A percentile compares a stretch with the other conserved stretches of the same genome.
phyloP scores from a whole-genome alignment of 37 sponge, comb jelly and placozoan genomes.

The Haliclona indistincta region DNA sequence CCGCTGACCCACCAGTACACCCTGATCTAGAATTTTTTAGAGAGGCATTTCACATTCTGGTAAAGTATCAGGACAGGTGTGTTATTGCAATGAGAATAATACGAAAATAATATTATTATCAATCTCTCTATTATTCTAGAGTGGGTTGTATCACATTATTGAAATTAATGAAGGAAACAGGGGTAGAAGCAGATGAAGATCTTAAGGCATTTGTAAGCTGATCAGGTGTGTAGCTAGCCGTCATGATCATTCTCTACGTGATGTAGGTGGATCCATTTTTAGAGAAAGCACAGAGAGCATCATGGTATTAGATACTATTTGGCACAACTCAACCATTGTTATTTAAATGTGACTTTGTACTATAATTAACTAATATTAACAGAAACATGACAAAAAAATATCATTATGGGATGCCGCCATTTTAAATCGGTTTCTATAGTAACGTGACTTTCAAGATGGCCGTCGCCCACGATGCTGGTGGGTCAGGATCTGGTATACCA shows the following conservation, averaged over 20 bases:
- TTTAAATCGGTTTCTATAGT: neutral
- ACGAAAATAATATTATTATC: neutral
- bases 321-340: too few species aligned
- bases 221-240: neutral
- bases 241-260: neutral
- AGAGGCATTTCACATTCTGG: conserved; percentile 55
- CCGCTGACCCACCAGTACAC: conserved; percentile 71
- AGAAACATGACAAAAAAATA: too few species aligned
- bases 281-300: conserved; percentile 19
- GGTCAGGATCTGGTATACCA: too few species aligned
- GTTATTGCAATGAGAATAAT: neutral
- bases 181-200: conserved; percentile 52
- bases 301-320: too few species aligned
- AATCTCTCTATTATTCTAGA: conserved; percentile 3
- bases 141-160: conserved; percentile 48
- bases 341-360: too few species aligned
- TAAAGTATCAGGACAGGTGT: conserved; percentile 75
- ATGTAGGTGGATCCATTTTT: conserved; percentile 41
- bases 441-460: neutral
- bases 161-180: conserved; percentile 43
- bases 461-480: neutral
- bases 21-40: conserved; percentile 72
- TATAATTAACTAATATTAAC: too few species aligned
- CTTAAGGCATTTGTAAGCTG: conserved; percentile 32
- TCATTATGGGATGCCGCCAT: neutral